phyloP scores from a whole-genome alignment of 2,113 vertebrate genomes.

The Hystrix brachyura region DNA sequence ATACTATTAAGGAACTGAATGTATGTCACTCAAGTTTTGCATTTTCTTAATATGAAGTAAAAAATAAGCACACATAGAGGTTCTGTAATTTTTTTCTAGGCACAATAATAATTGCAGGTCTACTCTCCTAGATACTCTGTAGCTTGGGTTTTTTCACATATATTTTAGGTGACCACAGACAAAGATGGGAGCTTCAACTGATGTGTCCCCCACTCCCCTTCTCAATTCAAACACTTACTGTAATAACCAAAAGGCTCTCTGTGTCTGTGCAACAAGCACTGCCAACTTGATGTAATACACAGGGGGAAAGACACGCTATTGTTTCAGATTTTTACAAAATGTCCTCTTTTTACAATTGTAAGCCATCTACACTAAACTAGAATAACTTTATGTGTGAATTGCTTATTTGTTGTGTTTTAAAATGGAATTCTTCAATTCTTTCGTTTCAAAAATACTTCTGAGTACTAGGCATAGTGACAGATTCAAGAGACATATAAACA shows the following conservation, averaged over 20 bases:
- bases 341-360: conserved; percentile 51
- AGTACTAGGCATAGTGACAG: neutral
- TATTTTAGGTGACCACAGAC: neutral
- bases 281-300: conserved; percentile 4
- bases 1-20: neutral
- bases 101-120: neutral
- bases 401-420: conserved; percentile 13
- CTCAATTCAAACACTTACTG: neutral
- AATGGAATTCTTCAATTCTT: conserved; percentile 60
- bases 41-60: neutral
- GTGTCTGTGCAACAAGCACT: neutral
- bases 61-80: neutral
- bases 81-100: neutral
- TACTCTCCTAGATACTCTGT: neutral
- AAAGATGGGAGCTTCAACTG: neutral
- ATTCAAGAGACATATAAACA: neutral
- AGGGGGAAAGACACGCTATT: neutral
- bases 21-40: neutral
- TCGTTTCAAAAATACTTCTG: neutral
- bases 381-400: conserved; percentile 23
- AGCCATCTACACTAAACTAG: neutral
- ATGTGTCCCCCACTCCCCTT: neutral
- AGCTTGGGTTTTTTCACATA: neutral
- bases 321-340: conserved; percentile 56
- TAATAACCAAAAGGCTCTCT: neutral